A percentile compares a stretch with the other conserved stretches of the same genome.
Conservation (phyloP, 2,797 vertebrate species). For the Falco biarmicus region DNA sequence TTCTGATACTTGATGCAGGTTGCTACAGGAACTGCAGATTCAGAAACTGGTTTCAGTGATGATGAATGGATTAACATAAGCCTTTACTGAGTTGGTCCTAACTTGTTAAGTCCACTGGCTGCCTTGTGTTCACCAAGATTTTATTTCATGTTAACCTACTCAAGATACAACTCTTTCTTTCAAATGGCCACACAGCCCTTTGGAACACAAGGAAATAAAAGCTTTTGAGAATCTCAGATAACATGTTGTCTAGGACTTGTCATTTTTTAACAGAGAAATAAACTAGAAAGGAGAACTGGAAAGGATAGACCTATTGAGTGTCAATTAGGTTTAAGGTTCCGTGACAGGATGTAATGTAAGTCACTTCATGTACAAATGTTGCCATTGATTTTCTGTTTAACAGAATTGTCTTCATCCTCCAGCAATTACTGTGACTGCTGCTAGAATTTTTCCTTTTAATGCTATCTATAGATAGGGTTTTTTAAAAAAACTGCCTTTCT, state of each 20-base stretch:
- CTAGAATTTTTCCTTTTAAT: neutral
- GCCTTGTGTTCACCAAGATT: neutral
- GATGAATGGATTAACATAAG: neutral
- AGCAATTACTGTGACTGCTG: neutral
- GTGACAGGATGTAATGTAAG: neutral
- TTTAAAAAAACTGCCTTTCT: neutral
- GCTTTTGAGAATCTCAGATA: neutral
- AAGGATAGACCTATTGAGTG: neutral
- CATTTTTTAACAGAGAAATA: neutral
- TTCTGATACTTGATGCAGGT: neutral
- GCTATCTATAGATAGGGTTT: neutral
- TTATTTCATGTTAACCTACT: neutral
- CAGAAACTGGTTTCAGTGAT: neutral
- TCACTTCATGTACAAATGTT: conserved; percentile 37
- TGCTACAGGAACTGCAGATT: neutral
- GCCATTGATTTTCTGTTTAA: conserved; percentile 45
- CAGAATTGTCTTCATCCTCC: neutral
- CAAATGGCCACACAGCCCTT: neutral
- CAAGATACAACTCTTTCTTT: neutral
- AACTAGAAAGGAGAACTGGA: neutral
- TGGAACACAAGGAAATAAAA: neutral
- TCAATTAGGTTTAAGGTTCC: conserved; percentile 15
- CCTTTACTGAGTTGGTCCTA: neutral
- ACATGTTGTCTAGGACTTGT: neutral
- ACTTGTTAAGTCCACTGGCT: neutral